Evolutionary conservation across 2,888 invertebrate genomes (phyloP).

Genomic region (Vannuccia rotundouncinata): DNA sequence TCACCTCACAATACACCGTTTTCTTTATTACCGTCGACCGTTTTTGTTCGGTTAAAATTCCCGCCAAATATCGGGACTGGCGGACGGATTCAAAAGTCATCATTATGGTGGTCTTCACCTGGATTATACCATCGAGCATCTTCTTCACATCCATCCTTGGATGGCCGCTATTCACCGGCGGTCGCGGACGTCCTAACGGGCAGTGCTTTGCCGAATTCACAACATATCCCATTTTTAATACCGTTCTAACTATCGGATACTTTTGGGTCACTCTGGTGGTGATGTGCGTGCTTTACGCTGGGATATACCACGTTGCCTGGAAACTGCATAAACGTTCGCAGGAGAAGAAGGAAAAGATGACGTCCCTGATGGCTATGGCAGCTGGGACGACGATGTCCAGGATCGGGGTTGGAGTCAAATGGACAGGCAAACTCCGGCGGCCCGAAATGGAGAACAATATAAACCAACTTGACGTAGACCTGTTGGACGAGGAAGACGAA

Average conservation of each 20-base stretch:
- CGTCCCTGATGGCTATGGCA: conserved; percentile 42
- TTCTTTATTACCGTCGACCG: conserved; percentile 94
- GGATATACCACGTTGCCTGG: conserved; percentile 92
- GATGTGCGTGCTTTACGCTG: conserved; percentile 86
- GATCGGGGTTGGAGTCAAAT: conserved; percentile 28
- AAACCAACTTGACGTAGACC: neutral
- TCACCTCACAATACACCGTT: conserved; percentile 99
- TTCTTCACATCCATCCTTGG: conserved; percentile 98
- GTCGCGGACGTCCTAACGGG: conserved; percentile 62
- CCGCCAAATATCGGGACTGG: conserved; percentile 93
- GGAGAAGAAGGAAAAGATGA: conserved; percentile 77
- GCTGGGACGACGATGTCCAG: conserved; percentile 16
- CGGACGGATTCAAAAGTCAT: conserved; percentile 84
- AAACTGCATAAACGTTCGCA: conserved; percentile 94
- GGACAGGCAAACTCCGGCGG: neutral
- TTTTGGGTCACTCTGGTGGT: conserved; percentile 95
- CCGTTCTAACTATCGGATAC: conserved; percentile 88
- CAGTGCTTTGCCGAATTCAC: conserved; percentile 88
- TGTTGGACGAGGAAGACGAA: neutral
- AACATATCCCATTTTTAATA: conserved; percentile 92
- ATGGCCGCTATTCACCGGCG: conserved; percentile 87
- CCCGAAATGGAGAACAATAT: neutral
- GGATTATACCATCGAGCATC: conserved; percentile 88
- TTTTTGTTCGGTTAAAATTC: conserved; percentile 95
- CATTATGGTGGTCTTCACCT: conserved; percentile 89